Percentiles rank a stretch among this genome's conserved stretches.
phyloP scores from a whole-genome alignment of 2,888 invertebrate genomes.

The Ochropacha duplaris region DNA sequence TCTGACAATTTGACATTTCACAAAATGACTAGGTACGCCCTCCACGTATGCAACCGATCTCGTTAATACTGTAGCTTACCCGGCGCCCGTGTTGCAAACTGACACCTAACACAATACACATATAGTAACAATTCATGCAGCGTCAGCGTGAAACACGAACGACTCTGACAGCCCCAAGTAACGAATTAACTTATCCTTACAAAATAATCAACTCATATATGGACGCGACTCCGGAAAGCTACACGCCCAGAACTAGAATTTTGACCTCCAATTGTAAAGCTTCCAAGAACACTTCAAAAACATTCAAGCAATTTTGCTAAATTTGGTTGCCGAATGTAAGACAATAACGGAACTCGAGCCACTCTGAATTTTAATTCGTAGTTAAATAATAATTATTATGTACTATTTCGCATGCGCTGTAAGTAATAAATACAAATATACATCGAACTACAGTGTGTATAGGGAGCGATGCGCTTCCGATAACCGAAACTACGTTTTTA shows the following conservation, averaged over 20 bases:
- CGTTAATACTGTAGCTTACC: slow-evolving; percentile 56
- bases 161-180: slow-evolving; percentile 31
- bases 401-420: slow-evolving; percentile 57
- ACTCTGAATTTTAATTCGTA: slow-evolving; percentile 72
- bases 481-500: slow-evolving; percentile 65
- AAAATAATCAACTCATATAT: slow-evolving; percentile 64
- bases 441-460: slow-evolving; percentile 66
- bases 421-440: slow-evolving; percentile 68
- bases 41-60: slow-evolving; percentile 55
- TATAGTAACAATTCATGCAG: neutral
- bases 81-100: slow-evolving; percentile 32
- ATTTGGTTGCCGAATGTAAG: slow-evolving; percentile 66
- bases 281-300: slow-evolving; percentile 15
- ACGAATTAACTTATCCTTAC: slow-evolving; percentile 62
- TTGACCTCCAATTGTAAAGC: slow-evolving; percentile 49
- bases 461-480: slow-evolving; percentile 55
- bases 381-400: slow-evolving; percentile 46
- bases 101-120: neutral
- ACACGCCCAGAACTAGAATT: slow-evolving; percentile 56
- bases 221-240: slow-evolving; percentile 40
- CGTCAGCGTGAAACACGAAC: slow-evolving; percentile 20
- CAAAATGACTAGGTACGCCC: slow-evolving; percentile 82
- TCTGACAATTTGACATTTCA: slow-evolving; percentile 81
- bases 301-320: slow-evolving; percentile 39
- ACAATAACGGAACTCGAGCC: slow-evolving; percentile 80